Evolutionary conservation across 2,888 invertebrate species (phyloP), one percentile per base, ranked within the genome.

Genomic region (Fabriciana adippe): DNA sequence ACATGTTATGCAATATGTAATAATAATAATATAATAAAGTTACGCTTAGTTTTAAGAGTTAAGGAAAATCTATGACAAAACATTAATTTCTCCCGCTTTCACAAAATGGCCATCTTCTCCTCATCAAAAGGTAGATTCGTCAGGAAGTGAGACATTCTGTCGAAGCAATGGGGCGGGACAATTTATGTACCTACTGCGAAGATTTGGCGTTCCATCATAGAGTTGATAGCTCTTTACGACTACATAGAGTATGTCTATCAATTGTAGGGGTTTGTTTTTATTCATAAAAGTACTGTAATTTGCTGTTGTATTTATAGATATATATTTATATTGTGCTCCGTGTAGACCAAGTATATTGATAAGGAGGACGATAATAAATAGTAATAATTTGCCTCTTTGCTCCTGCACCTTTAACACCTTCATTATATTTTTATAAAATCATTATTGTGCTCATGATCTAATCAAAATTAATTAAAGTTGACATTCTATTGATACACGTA

Each of bases 101-200:
- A 48, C 41, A 18, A 45, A 63, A 56, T 47, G 48, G 66, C 67
- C 68, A 55, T 54, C 65, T 65, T 16, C 48, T 55, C 60, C 69
- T 69, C 69, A 69, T 66, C 68, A 66, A 73, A 72, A 73, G 73
- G 69, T 72, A 73, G 68, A 72, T 75, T 75, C 67, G 73, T 72
- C 75, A 77, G 78, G 72, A 77, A 77, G 75, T 76, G 71, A 78
- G 78, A 75, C 80, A 79, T 81, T 79, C 83, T 78, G 77, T 74
- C 72, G 75, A 82, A 79, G 87, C 87, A 90, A 86, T 90, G 89
- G 84, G 79, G 87, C 87, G 84, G 66, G 79, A 77, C 82, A 79
- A 76, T 90, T 91, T 91, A 91, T 91, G 90, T 88, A 83, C n/a
- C n/a, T n/a, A n/a, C 84, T 90, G 91, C 89, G 86, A 91, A 90